Evolutionary conservation across 2,888 invertebrate genomes (phyloP).

Genomic region (Drosophila robusta): DNA sequence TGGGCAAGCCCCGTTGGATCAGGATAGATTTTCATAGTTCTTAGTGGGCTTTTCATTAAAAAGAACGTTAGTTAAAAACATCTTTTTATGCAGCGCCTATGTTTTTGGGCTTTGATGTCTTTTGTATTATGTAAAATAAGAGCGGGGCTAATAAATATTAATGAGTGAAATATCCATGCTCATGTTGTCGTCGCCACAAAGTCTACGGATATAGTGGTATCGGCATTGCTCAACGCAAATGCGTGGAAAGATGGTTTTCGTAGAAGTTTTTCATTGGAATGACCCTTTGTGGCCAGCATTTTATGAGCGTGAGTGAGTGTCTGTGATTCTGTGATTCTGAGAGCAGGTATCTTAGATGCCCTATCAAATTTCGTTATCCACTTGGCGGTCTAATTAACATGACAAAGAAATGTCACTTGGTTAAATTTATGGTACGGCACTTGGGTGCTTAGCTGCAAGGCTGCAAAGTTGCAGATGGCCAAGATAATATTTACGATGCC

Average conservation of each 20-base stretch:
- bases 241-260: constrained; percentile 37
- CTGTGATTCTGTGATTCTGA: constrained; percentile 29
- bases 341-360: constrained; percentile 74
- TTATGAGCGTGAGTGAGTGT: background rate
- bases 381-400: constrained; percentile 82
- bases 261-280: constrained; percentile 50
- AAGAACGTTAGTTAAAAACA: constrained; percentile 10
- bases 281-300: constrained; percentile 30
- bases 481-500: constrained; percentile 79
- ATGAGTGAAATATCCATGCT: constrained; percentile 53
- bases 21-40: background rate
- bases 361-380: constrained; percentile 77
- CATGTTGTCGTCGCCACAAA: constrained; percentile 65
- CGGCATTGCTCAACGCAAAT: background rate
- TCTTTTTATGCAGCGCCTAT: constrained; percentile 27
- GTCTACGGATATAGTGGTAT: constrained; percentile 50
- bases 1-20: background rate
- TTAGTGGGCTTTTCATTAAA: background rate
- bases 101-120: constrained; percentile 31
- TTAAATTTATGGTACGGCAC: constrained; percentile 71
- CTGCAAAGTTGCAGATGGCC: constrained; percentile 68
- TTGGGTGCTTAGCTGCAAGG: constrained; percentile 42
- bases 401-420: constrained; percentile 79
- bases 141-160: constrained; percentile 51
- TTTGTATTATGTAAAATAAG: constrained; percentile 54